Percentiles rank a stretch among this genome's conserved stretches.
These are phyloP conservation scores for Nymphalis polychloros DNA, from an alignment of 2,888 invertebrate genomes.

Conservation along the genomic window DNA sequence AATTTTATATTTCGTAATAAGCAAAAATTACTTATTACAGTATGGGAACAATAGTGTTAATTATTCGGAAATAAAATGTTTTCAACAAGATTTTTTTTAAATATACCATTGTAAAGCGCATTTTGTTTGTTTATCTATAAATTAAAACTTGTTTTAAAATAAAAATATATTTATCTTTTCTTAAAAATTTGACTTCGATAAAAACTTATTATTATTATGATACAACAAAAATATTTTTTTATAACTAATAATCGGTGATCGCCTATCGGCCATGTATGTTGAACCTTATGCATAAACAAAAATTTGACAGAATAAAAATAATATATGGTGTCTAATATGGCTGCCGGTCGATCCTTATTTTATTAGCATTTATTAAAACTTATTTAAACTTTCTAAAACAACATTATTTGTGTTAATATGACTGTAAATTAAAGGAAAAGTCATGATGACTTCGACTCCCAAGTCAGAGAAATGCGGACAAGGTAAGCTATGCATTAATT, in stretches of 20 bases:
- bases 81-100: no score
- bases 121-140: no score
- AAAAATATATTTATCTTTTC: no score
- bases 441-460: slow-evolving; percentile 77
- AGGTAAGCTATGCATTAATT: slow-evolving; percentile 63
- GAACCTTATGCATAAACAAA: slow-evolving; percentile 30
- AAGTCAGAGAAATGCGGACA: slow-evolving; percentile 78
- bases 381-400: slow-evolving; percentile 49
- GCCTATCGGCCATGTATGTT: background rate
- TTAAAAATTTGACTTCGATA: no score
- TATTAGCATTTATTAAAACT: slow-evolving; percentile 59
- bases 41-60: no score
- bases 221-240: background rate
- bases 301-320: slow-evolving; percentile 42
- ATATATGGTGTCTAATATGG: slow-evolving; percentile 65
- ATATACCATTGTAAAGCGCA: no score
- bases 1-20: no score
- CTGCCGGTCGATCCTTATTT: slow-evolving; percentile 71
- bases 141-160: no score
- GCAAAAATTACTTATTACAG: no score
- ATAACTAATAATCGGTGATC: background rate
- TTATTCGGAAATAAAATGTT: no score
- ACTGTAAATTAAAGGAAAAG: slow-evolving; percentile 55
- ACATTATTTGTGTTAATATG: slow-evolving; percentile 64
- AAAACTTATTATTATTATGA: no score